Percentiles rank a stretch among this genome's conserved stretches.
phyloP scores from a whole-genome alignment of 2,113 vertebrate species.

The Tinamus guttatus region DNA sequence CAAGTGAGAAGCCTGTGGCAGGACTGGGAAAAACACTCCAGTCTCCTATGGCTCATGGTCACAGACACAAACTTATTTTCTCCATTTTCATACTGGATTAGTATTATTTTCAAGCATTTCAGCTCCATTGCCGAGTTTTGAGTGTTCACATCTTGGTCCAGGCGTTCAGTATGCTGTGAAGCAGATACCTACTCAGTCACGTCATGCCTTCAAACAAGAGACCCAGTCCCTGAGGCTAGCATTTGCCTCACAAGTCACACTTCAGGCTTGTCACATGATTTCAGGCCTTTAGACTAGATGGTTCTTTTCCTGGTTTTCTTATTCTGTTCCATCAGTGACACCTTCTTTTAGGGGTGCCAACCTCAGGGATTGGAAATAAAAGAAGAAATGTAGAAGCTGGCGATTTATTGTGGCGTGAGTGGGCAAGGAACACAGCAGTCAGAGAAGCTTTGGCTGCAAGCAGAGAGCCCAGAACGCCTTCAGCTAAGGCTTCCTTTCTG shows the following conservation, averaged over 20 bases:
- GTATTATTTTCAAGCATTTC: neutral
- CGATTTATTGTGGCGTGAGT: neutral
- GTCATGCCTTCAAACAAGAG: accelerated
- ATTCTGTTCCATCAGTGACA: neutral
- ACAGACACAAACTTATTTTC: neutral
- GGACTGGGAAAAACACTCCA: neutral
- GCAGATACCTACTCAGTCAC: accelerated
- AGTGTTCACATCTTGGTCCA: neutral
- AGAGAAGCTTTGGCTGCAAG: neutral
- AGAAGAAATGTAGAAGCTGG: neutral
- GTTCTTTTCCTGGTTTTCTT: neutral
- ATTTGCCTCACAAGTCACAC: neutral
- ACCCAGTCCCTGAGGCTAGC: neutral
- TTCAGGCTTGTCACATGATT: neutral
- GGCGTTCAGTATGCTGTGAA: neutral
- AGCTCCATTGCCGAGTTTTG: neutral
- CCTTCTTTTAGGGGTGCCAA: neutral
- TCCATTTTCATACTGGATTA: accelerated
- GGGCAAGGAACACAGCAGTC: neutral
- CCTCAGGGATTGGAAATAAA: neutral
- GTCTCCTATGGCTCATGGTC: neutral
- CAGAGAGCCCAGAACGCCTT: accelerated
- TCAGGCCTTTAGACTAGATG: neutral
- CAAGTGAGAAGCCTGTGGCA: neutral
- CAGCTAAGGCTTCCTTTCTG: neutral